Evolutionary conservation across 53 echinoderm and acorn worm species (phyloP), one percentile per base, ranked within the genome.

Genomic region (Holothuria scabra): DNA sequence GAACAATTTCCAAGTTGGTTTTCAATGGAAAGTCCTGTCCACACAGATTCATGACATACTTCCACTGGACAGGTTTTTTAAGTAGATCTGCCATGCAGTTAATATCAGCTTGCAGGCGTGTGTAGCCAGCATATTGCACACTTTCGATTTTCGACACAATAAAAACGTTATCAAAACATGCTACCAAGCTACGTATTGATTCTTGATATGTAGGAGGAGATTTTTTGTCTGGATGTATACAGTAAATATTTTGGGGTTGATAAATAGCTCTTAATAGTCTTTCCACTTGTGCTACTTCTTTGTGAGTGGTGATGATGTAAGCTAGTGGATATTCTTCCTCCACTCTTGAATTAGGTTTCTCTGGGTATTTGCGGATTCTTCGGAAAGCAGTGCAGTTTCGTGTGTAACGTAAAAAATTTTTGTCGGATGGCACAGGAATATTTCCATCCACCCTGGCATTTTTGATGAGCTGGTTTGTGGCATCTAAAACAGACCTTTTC

Each of bases 1-100:
- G 90, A 5, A 96, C 88, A 8, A 96, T 93, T 69, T 96, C 96
- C n/a, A 91, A 88, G 48, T 97, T 97, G 37, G 97, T 97, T 56
- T 96, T 97, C 30, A 97, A 49, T 12, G 97, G 97, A 62, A 97
- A 97, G 69, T 97, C 97, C 65, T 97, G 97, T 10, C 89, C 94
- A 38, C 93, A 97, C 18, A 97, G 59, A 80, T 97, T 97, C 64
- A 97, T 76, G 8, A 89, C 83, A 32, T 94, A 97, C 35, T 85
- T 84, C 97, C 97, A 97, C 16, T 67, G 86, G 2, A 74, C 72
- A 6, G 84, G 82, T 30, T 83, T 67, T 10, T 38, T 65, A 32
- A 82, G 23, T 28, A 97, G 74, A 80, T 97, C 97, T 41, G 57
- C 66, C 97, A 97, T 97, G 69, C 97, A 97, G 83, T 97, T 97